Evolutionary conservation across 2,113 vertebrate genomes (phyloP), one percentile per base, ranked within the genome.

Genomic region (Sinocyclocheilus anophthalmus): DNA sequence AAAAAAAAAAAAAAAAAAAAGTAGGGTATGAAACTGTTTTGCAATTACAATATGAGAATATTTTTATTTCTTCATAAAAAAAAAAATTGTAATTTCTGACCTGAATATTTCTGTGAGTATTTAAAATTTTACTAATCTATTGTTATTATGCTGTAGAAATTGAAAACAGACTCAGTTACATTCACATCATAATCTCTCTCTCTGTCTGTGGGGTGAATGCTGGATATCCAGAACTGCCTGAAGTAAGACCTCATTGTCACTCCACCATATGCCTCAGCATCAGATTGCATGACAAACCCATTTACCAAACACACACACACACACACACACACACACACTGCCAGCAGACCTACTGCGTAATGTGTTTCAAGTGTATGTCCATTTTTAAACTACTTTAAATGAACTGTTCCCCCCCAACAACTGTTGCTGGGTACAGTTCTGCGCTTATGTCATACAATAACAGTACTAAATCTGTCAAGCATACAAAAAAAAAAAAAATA

Each of bases 241-340:
- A 81, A 81, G 61, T 69, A 11, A 69, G 18, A 69, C 42, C 18
- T 53, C 53, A 24, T 33, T 69, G 45, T 33, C 80, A 69, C 26
- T 70, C 42, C 65, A 69, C 63, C 80, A 82, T 82, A 82, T 82
- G 80, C 24, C 24, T 82, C 42, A 82, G 63, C 45, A 82, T 53
- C 57, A 16, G 59, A 84, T 79, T 87, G 67, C 22, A 53, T 63
- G 82, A 24, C 26, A 76, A 84, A 78, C 81, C 83, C 70, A 61
- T 76, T 79, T 42, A 69, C 50, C 67, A 33, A 33, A 33, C 30
- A 33, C 30, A 81, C 67, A 84, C 83, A 55, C 67, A 55, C 39
- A 75, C 76, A 67, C 65, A 70, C 24, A 79, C 76, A 79, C 76
- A 84, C 82, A 84, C 53, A 14, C 76, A 80, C 81, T 53, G 48